Conservation (phyloP, 2,797 vertebrate genomes). For the Heteromormyrus szaboi region DNA sequence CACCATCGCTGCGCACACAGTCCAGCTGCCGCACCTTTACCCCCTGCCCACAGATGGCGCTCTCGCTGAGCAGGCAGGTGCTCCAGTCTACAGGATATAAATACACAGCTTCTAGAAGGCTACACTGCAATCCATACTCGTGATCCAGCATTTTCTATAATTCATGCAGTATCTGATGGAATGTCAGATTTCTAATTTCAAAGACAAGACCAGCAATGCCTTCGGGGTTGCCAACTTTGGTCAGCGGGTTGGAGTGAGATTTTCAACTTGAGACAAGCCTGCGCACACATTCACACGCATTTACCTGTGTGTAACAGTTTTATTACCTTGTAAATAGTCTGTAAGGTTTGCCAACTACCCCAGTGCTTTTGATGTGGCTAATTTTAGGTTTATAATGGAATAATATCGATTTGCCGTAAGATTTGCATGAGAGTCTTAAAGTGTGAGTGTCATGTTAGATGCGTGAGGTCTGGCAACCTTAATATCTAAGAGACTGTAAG, state of each 20-base stretch:
- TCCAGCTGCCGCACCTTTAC: constrained; percentile 64
- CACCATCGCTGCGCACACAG: constrained; percentile 67
- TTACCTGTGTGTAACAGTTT: background rate
- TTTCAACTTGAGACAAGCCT: background rate
- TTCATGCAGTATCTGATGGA: background rate
- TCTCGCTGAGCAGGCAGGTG: constrained; percentile 68
- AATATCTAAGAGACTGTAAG: background rate
- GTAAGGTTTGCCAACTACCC: background rate
- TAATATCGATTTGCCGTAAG: background rate
- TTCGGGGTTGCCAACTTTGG: background rate
- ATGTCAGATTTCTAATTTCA: background rate
- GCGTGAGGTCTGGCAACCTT: background rate
- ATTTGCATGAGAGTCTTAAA: too few species aligned
- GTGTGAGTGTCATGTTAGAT: background rate
- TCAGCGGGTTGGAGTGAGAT: background rate
- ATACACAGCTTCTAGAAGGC: background rate
- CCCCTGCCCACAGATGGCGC: constrained; percentile 66
- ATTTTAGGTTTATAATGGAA: background rate
- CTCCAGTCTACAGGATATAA: constrained; percentile 66
- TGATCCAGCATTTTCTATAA: background rate
- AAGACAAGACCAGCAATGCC: background rate
- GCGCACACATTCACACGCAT: background rate
- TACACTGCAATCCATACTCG: background rate
- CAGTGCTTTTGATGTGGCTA: background rate
- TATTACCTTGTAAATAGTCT: background rate